phyloP scores from a whole-genome alignment of 1,140 invertebrate genomes.

The Polypedilum vanderplanki region DNA sequence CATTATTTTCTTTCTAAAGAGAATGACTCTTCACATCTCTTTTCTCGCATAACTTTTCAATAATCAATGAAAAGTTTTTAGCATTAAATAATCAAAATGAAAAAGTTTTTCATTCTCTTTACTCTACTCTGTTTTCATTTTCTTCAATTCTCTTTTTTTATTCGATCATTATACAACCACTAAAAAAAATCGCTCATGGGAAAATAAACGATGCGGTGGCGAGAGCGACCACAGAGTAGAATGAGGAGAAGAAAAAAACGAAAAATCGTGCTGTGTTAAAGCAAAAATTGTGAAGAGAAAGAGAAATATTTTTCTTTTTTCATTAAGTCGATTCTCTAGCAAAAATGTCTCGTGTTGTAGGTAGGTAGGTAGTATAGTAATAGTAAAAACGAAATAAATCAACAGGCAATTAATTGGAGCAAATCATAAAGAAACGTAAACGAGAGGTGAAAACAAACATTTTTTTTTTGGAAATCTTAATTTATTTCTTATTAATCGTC shows the following conservation, averaged over 20 bases:
- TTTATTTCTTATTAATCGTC: neutral
- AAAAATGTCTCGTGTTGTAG: neutral
- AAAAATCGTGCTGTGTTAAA: no score
- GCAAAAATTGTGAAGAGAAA: no score
- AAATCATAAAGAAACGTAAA: constrained; percentile 11
- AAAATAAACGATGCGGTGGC: no score
- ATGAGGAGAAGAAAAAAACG: no score
- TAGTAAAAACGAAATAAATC: constrained; percentile 19
- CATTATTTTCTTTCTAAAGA: no score
- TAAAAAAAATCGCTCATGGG: neutral
- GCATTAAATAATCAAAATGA: neutral
- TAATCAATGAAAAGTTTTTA: neutral
- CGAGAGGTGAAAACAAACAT: neutral
- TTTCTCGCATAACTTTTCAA: no score
- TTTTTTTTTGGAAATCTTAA: neutral
- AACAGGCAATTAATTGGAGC: constrained; percentile 4
- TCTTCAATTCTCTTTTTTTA: neutral
- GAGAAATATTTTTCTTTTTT: no score
- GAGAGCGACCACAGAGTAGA: no score
- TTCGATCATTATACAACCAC: neutral
- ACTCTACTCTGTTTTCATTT: no score
- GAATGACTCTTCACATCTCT: no score
- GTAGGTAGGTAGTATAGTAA: neutral
- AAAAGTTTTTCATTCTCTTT: no score
- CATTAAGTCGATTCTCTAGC: neutral